Conservation (phyloP, 2,113 vertebrate genomes). For the Nycticebus coucang region DNA sequence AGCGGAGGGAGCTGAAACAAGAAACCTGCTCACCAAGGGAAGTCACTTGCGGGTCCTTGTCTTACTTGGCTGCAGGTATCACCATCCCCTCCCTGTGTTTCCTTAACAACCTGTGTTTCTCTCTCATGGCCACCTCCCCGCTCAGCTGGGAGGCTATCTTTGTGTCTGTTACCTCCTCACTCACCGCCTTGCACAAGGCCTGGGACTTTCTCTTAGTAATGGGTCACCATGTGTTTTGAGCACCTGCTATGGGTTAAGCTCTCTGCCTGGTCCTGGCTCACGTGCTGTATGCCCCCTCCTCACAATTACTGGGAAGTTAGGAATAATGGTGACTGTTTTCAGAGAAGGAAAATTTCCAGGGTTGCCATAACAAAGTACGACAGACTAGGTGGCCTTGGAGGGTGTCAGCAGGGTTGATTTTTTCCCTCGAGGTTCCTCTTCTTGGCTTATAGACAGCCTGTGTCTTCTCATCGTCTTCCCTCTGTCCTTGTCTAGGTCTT, state of each 20-base stretch:
- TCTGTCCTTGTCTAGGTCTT: background rate
- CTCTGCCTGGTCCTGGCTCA: background rate
- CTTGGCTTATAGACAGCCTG: background rate
- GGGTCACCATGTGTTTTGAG: no score
- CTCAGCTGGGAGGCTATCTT: background rate
- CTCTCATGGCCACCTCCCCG: background rate
- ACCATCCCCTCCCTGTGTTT: background rate
- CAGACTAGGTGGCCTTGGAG: background rate
- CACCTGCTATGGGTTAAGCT: no score
- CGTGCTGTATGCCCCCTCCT: accelerated
- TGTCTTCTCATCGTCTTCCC: background rate
- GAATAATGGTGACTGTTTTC: background rate
- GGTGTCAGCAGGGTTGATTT: accelerated
- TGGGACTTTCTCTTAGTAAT: background rate
- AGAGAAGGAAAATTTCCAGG: background rate
- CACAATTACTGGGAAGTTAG: no score
- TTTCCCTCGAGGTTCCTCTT: background rate
- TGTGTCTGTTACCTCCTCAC: no score
- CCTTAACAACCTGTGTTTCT: background rate
- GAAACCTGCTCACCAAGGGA: background rate
- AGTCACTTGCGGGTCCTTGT: background rate
- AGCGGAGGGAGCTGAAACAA: background rate
- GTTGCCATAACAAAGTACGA: background rate
- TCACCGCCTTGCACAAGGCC: background rate
- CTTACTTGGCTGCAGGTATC: background rate